A percentile compares a stretch with the other conserved stretches of the same genome.
phyloP scores from a whole-genome alignment of 53 echinoderm and acorn worm genomes.

The Actinopyga echinites region DNA sequence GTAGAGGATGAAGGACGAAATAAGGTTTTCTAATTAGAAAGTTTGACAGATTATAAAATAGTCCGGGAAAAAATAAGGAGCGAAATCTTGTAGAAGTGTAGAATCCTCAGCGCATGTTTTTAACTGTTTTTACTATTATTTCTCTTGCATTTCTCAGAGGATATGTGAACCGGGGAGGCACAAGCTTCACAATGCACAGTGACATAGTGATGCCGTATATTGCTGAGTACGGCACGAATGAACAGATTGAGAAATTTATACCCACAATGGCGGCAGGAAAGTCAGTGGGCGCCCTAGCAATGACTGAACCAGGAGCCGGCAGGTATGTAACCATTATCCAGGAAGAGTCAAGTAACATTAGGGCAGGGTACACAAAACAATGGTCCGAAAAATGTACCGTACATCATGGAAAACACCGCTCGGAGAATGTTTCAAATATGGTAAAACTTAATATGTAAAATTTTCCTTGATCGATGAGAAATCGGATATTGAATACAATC shows the following conservation, averaged over 20 bases:
- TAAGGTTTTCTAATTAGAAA: no score
- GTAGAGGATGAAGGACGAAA: no score
- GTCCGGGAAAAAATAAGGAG: no score
- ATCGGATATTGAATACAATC: no score
- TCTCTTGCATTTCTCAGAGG: constrained; percentile 36
- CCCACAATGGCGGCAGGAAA: constrained; percentile 71
- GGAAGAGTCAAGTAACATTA: neutral
- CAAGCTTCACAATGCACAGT: constrained; percentile 50
- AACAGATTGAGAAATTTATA: constrained; percentile 62
- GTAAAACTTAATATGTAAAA: no score
- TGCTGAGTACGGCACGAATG: constrained; percentile 54
- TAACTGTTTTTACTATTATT: no score
- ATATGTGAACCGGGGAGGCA: constrained; percentile 56
- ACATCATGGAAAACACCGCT: neutral
- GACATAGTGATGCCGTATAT: constrained; percentile 79
- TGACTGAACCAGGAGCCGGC: constrained; percentile 81
- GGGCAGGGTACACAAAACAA: neutral
- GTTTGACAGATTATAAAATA: no score
- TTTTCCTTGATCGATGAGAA: no score
- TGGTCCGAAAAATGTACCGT: neutral
- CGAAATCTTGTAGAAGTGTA: no score
- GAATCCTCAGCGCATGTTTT: no score
- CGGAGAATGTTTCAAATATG: no score
- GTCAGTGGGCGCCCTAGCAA: constrained; percentile 60
- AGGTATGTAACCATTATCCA: constrained; percentile 55